Evolutionary conservation across 2,888 invertebrate genomes (phyloP).

Genomic region (Actias luna): DNA sequence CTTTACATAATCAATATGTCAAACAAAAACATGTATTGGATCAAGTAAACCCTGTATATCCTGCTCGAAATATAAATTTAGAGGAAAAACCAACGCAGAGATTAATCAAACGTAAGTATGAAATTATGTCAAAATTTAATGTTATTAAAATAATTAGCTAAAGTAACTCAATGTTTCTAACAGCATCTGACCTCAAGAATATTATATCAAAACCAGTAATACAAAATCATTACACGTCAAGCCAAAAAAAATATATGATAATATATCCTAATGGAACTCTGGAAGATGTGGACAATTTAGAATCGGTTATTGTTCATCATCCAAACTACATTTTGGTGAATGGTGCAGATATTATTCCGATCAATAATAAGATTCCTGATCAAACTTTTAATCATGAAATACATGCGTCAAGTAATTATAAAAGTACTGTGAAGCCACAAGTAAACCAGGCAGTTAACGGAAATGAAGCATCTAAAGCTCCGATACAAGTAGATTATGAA

Average conservation of each 20-base stretch:
- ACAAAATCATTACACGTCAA: conserved; percentile 27
- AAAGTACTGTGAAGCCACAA: background rate
- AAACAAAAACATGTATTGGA: background rate
- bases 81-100: background rate
- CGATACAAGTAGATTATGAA: background rate
- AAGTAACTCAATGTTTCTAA: background rate
- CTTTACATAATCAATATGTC: background rate
- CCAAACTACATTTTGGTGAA: conserved; percentile 38
- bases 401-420: background rate
- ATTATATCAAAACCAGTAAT: conserved; percentile 19
- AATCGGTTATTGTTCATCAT: conserved; percentile 31
- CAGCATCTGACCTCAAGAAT: conserved; percentile 15
- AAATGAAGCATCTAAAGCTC: background rate
- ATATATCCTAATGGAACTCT: conserved; percentile 48
- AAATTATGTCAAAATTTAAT: background rate
- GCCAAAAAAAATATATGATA: conserved; percentile 40
- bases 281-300: conserved; percentile 44
- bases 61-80: background rate
- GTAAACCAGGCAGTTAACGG: background rate
- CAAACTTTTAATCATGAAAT: background rate
- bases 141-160: background rate
- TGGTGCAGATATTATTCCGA: conserved; percentile 22
- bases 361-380: background rate
- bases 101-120: background rate
- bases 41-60: background rate